Conservation (phyloP, 2,113 vertebrate genomes). For the Pseudopipra pipra region DNA sequence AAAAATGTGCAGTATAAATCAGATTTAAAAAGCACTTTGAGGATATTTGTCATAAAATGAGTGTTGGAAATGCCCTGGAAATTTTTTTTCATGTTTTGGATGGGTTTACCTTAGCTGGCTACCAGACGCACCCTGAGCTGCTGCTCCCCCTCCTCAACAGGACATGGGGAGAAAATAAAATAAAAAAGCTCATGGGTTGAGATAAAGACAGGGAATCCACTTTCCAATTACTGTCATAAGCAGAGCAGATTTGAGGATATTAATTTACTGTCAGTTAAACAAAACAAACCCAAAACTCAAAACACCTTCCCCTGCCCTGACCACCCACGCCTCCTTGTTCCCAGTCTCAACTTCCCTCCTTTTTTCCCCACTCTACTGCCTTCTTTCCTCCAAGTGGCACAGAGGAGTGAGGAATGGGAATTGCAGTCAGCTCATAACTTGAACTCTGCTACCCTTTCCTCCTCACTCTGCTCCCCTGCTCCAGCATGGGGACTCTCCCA, state of each 20-base stretch:
- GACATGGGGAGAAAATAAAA: background rate
- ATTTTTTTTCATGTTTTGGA: background rate
- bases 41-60: background rate
- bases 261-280: background rate
- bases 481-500: background rate
- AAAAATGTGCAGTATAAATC: background rate
- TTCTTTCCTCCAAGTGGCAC: fast-evolving
- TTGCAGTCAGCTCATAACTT: background rate
- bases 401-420: background rate
- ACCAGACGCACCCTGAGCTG: background rate
- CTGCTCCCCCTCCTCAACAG: background rate
- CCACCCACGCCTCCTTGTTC: background rate
- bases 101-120: background rate
- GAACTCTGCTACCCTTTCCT: background rate
- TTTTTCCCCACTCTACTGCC: background rate
- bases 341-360: background rate
- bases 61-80: background rate
- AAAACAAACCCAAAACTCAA: background rate
- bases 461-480: background rate
- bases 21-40: background rate
- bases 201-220: background rate
- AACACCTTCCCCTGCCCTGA: background rate
- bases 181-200: background rate
- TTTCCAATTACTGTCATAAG: background rate
- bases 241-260: background rate